These are phyloP conservation scores for Natator depressus DNA, from an alignment of 2,113 vertebrate species.

Conservation along the genomic window DNA sequence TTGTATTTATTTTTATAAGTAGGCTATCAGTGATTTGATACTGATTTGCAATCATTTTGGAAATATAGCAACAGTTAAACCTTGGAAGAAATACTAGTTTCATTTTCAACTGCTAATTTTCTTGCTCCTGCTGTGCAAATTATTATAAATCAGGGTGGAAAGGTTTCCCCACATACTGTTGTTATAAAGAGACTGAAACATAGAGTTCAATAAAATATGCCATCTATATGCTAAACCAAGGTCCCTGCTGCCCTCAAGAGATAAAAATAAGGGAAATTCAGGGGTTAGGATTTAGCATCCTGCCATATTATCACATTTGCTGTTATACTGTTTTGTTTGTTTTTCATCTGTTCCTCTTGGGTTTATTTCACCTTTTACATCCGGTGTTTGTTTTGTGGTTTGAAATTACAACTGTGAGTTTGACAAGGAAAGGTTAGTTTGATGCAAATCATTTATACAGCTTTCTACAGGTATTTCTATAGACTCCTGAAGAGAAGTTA, in stretches of 20 bases:
- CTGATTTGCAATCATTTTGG: not conserved
- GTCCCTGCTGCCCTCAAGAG: not conserved
- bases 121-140: not conserved
- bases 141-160: not conserved
- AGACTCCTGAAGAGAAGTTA: not conserved
- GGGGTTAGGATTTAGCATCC: not conserved
- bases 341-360: not conserved
- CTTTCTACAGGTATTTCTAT: not conserved
- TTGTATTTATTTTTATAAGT: not conserved
- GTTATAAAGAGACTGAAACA: not conserved
- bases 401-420: not conserved
- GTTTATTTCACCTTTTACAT: not conserved
- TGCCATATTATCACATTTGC: not conserved
- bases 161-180: not conserved
- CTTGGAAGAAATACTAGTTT: not conserved
- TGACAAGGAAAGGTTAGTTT: not conserved
- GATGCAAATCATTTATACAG: not conserved
- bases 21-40: not conserved
- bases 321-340: not conserved
- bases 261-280: not conserved
- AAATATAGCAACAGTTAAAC: not conserved
- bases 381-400: not conserved
- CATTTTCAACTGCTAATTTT: not conserved
- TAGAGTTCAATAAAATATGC: not conserved
- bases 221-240: not conserved